phyloP scores from a whole-genome alignment of 2,888 invertebrate genomes.

The Leucophenga montana region DNA sequence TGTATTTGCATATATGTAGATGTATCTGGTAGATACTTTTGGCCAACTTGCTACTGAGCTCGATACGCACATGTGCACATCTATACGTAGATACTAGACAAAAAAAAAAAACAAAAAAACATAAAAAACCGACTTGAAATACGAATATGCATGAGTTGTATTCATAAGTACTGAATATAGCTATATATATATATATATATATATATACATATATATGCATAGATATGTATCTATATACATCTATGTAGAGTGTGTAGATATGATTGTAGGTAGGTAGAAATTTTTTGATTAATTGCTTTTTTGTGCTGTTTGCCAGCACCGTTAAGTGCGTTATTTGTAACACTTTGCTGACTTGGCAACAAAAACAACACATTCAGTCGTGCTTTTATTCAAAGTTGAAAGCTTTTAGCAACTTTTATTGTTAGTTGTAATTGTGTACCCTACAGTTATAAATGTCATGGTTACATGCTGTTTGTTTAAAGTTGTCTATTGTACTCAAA shows the following conservation, averaged over 20 bases:
- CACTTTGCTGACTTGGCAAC: conserved; percentile 56
- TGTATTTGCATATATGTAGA: conserved; percentile 22
- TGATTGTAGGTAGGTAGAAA: not conserved
- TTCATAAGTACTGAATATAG: not conserved
- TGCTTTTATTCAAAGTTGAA: conserved; percentile 13
- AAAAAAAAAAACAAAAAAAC: too few species aligned
- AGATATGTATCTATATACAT: not conserved
- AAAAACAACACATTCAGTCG: conserved; percentile 11
- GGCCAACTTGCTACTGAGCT: not conserved
- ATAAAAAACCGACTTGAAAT: not conserved
- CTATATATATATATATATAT: not conserved
- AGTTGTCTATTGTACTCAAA: too few species aligned
- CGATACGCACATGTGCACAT: conserved; percentile 23
- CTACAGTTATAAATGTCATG: too few species aligned
- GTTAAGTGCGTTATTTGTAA: conserved; percentile 67
- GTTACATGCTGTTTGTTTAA: too few species aligned
- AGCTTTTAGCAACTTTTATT: conserved; percentile 36
- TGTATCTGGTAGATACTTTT: conserved; percentile 22
- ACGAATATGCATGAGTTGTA: not conserved
- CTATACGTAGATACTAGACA: not conserved
- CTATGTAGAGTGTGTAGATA: not conserved
- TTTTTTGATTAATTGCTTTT: conserved; percentile 23
- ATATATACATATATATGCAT: not conserved
- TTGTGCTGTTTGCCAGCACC: conserved; percentile 30
- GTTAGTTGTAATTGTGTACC: not conserved